phyloP scores from a whole-genome alignment of 2,797 vertebrate species.

The Microhierax caerulescens region DNA sequence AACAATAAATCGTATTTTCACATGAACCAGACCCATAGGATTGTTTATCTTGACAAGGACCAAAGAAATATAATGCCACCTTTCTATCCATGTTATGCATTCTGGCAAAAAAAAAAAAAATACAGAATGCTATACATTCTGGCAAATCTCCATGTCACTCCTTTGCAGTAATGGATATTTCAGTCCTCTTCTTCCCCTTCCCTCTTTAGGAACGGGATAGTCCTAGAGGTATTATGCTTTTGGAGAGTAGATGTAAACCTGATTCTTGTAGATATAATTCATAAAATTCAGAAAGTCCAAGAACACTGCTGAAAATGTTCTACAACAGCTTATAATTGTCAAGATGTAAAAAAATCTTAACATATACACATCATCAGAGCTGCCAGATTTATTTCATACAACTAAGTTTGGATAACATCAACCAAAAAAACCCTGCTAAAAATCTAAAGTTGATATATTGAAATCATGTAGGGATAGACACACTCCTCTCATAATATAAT shows the following conservation, averaged over 20 bases:
- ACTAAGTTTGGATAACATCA: neutral
- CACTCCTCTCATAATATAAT: neutral
- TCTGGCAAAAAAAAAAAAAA: no score
- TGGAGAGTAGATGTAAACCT: neutral
- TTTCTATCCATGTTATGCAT: neutral
- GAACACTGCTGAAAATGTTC: neutral
- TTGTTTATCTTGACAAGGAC: neutral
- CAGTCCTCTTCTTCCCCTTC: neutral
- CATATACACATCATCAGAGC: neutral
- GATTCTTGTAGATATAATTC: neutral
- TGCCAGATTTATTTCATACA: neutral
- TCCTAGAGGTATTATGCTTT: neutral
- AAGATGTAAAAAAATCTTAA: neutral
- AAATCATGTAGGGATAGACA: neutral
- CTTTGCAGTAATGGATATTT: neutral
- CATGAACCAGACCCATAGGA: neutral
- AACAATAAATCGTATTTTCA: neutral
- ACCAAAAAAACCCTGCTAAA: neutral
- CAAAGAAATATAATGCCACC: neutral
- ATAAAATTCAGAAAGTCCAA: neutral
- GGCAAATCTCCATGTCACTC: neutral
- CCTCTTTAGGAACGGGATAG: neutral
- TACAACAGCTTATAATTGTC: neutral
- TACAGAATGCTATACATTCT: no score
- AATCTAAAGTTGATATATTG: neutral